Evolutionary conservation across 2,888 invertebrate species (phyloP).

Genomic region (Sylvicola fuscatus): DNA sequence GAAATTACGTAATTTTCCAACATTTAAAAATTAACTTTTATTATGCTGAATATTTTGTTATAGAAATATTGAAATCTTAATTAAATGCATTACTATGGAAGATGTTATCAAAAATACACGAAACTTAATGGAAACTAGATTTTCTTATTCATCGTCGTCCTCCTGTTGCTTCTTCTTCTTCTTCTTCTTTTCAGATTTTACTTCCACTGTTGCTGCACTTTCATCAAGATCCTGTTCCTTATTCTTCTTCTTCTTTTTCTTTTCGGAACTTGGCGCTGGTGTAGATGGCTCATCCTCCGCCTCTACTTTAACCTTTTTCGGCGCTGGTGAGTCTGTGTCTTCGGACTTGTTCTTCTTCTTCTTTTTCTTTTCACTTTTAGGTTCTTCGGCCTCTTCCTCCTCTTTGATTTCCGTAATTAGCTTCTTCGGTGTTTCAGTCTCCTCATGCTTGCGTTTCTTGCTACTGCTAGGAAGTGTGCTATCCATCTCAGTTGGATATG

Average conservation of each 20-base stretch:
- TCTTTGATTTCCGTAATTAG: slow-evolving; percentile 11
- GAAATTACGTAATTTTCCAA: too few species aligned
- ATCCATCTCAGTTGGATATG: slow-evolving; percentile 62
- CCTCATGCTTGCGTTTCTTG: slow-evolving; percentile 36
- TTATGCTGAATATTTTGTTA: too few species aligned
- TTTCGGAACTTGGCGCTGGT: slow-evolving; percentile 15
- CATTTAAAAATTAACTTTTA: too few species aligned
- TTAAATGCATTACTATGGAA: too few species aligned
- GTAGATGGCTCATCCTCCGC: slow-evolving; percentile 12
- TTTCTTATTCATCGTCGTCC: slow-evolving; percentile 7
- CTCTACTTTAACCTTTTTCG: slow-evolving; percentile 2
- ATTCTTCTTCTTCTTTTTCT: slow-evolving; percentile 33
- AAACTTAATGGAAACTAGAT: too few species aligned
- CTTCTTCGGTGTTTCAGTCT: slow-evolving; percentile 18
- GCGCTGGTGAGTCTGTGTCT: slow-evolving; percentile 9
- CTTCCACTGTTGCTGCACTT: slow-evolving; percentile 13
- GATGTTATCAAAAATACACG: too few species aligned
- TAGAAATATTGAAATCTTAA: too few species aligned
- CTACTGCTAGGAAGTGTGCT: slow-evolving; percentile 44
- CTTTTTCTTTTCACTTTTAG: slow-evolving; percentile 10
- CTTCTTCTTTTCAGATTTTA: slow-evolving; percentile 7
- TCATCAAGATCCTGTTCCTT: slow-evolving; percentile 28
- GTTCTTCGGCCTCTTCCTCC: slow-evolving; percentile 9
- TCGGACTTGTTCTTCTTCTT: slow-evolving; percentile 16
- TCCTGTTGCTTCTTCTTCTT: slow-evolving; percentile 14